These are phyloP conservation scores for Macrobrachium nipponense DNA, from an alignment of 1,140 invertebrate genomes.

Conservation along the genomic window DNA sequence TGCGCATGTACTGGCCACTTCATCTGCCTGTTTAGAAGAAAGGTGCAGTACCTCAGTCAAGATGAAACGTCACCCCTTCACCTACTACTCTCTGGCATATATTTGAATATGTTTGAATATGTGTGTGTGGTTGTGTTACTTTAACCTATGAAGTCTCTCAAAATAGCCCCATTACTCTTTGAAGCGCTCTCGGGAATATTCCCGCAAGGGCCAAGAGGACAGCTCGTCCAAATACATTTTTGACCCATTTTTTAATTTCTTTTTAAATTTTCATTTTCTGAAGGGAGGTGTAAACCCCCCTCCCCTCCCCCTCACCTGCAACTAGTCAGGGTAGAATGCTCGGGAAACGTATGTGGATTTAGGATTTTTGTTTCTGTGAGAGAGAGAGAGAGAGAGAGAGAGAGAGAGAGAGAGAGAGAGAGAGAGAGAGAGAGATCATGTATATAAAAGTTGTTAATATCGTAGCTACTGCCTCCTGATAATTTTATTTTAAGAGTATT, in stretches of 20 bases:
- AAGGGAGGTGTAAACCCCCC: no score
- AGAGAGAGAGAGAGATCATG: neutral
- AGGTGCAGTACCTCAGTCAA: no score
- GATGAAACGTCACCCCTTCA: neutral
- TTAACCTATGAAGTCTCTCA: neutral
- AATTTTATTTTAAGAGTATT: no score
- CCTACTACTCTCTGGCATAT: neutral
- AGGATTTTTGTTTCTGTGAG: neutral
- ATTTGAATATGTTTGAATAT: neutral
- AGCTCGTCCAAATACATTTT: no score
- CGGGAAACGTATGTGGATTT: neutral
- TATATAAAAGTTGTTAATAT: no score
- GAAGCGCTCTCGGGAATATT: neutral
- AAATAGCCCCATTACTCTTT: neutral
- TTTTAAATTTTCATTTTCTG: no score
- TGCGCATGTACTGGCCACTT: no score
- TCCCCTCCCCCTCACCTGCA: no score
- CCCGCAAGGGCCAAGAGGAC: neutral
- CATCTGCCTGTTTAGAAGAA: no score
- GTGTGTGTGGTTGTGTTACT: conserved; percentile 25
- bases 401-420: conserved; percentile 21
- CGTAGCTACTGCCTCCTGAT: no score
- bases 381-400: conserved; percentile 19
- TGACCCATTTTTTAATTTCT: no score
- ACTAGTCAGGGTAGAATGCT: neutral